phyloP scores from a whole-genome alignment of 2,113 vertebrate species.

The Plecotus auritus region DNA sequence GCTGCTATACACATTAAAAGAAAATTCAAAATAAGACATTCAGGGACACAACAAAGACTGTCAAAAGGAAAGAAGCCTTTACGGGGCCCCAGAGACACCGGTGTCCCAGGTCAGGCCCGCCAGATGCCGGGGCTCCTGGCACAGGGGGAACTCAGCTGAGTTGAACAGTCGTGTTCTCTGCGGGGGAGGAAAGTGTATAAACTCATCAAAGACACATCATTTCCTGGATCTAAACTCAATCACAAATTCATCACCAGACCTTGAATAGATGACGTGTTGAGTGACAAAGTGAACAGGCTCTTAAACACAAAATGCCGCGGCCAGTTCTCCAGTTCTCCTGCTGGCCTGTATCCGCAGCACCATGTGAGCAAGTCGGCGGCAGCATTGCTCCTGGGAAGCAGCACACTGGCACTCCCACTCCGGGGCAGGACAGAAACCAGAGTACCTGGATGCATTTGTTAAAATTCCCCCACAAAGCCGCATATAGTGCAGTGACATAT shows the following conservation, averaged over 20 bases:
- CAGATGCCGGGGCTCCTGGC: not conserved
- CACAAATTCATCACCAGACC: not conserved
- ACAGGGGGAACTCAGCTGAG: not conserved
- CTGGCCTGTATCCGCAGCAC: not conserved
- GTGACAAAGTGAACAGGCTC: not conserved
- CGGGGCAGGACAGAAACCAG: not conserved
- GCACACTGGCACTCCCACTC: not conserved
- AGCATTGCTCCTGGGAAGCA: not conserved
- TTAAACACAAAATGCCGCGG: not conserved
- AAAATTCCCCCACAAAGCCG: not conserved
- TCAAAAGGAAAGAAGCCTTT: not conserved
- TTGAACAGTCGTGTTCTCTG: not conserved
- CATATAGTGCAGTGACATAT: fast-evolving
- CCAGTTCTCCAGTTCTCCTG: not conserved
- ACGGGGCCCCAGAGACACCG: not conserved
- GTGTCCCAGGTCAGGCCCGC: not conserved
- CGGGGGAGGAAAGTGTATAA: not conserved
- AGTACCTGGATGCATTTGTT: not conserved
- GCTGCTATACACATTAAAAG: not conserved
- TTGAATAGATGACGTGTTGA: not conserved
- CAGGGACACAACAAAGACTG: not conserved
- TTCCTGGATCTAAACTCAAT: not conserved
- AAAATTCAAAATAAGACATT: not conserved
- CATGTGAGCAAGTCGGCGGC: not conserved
- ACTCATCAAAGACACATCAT: not conserved